Conservation (phyloP, 2,888 invertebrate species). For the Drosophila anomelani region DNA sequence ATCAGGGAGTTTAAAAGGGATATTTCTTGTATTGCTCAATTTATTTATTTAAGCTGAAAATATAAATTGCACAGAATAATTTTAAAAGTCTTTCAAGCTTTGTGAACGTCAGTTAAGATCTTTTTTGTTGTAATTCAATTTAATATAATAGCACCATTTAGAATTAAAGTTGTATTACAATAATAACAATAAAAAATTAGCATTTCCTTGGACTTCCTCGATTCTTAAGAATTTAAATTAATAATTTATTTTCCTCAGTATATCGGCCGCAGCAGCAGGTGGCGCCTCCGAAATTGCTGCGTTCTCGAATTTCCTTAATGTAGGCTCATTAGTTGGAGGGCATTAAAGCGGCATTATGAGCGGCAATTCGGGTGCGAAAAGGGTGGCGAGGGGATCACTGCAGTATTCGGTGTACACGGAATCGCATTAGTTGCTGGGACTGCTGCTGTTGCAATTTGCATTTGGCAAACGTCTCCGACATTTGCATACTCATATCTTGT, state of each 20-base stretch:
- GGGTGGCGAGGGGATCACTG: background rate
- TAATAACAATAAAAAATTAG: too few relatives aligned
- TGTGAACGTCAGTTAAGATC: too few relatives aligned
- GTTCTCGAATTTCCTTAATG: conserved; percentile 69
- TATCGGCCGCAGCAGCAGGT: conserved; percentile 51
- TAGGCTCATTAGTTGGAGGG: conserved; percentile 77
- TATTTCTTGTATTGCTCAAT: too few relatives aligned
- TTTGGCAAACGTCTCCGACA: conserved; percentile 60
- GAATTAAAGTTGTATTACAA: too few relatives aligned
- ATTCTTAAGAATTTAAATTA: too few relatives aligned
- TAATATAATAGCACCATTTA: too few relatives aligned
- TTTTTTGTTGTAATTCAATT: too few relatives aligned
- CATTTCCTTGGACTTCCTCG: background rate
- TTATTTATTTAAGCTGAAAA: background rate
- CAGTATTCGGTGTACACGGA: conserved; percentile 7
- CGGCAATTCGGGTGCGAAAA: conserved; percentile 18
- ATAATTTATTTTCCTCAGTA: background rate
- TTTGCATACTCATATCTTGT: conserved; percentile 63
- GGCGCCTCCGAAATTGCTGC: conserved; percentile 56
- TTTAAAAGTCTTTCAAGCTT: too few relatives aligned
- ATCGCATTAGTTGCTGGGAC: conserved; percentile 51
- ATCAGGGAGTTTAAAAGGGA: too few relatives aligned
- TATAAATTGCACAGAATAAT: background rate
- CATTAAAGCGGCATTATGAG: conserved; percentile 75
- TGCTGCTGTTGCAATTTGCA: conserved; percentile 52